Evolutionary conservation across 2,113 vertebrate species (phyloP).

Genomic region (Salvelinus fontinalis): DNA sequence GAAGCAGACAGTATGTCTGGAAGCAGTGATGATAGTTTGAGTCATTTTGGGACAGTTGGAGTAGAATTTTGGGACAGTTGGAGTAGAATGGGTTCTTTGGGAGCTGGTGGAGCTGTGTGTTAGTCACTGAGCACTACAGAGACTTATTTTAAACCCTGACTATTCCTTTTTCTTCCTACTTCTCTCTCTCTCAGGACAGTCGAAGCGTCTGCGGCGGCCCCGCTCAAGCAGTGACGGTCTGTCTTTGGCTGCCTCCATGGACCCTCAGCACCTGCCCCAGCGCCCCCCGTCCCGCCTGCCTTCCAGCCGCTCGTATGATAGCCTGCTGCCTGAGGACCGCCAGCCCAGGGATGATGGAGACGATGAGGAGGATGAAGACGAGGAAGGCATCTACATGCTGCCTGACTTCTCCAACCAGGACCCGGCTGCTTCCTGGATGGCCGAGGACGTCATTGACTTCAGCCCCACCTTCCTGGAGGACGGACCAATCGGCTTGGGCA

Average conservation of each 20-base stretch:
- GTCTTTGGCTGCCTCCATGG: slow-evolving; percentile 59
- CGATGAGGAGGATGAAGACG: slow-evolving; percentile 47
- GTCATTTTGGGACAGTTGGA: not conserved
- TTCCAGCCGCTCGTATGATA: slow-evolving; percentile 55
- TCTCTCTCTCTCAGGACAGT: slow-evolving; percentile 47
- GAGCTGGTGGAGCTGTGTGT: no score
- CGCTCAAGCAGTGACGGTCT: slow-evolving; percentile 80
- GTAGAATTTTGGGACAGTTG: no score
- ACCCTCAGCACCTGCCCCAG: slow-evolving; percentile 45
- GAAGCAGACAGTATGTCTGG: not conserved
- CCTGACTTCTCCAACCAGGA: slow-evolving; percentile 63
- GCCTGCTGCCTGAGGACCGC: slow-evolving; percentile 55
- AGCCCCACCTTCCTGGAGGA: slow-evolving; percentile 77
- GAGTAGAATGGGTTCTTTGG: no score
- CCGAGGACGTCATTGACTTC: slow-evolving; percentile 75
- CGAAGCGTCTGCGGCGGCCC: slow-evolving; percentile 69
- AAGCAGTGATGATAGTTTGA: not conserved
- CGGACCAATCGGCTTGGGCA: slow-evolving; percentile 47
- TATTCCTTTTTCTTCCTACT: no score
- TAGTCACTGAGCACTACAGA: no score
- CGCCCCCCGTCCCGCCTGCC: slow-evolving; percentile 39
- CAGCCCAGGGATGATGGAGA: slow-evolving; percentile 23
- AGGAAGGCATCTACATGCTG: slow-evolving; percentile 63
- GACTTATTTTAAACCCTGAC: no score
- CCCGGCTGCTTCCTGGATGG: slow-evolving; percentile 66